phyloP scores from a whole-genome alignment of 2,888 invertebrate species.

The Lithophane leautieri region DNA sequence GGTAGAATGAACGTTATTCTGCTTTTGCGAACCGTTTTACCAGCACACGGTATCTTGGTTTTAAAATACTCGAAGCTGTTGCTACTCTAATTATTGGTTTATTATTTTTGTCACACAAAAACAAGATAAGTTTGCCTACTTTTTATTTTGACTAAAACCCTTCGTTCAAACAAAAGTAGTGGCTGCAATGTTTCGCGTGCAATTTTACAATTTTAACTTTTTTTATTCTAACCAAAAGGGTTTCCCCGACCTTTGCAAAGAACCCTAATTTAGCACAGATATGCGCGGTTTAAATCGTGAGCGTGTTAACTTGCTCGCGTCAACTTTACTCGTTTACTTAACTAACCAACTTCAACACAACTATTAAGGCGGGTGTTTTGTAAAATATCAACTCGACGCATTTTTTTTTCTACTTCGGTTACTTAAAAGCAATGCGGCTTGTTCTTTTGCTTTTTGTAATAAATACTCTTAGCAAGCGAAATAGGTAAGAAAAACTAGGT shows the following conservation, averaged over 20 bases:
- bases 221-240: conserved; percentile 43
- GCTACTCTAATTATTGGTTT: not conserved
- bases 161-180: not conserved
- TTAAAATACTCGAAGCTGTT: not conserved
- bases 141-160: not conserved
- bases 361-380: conserved; percentile 44
- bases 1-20: conserved; percentile 53
- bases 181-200: conserved; percentile 22
- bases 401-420: conserved; percentile 41
- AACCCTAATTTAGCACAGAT: conserved; percentile 60
- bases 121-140: not conserved
- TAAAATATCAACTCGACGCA: conserved; percentile 38
- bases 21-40: conserved; percentile 55
- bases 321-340: conserved; percentile 64
- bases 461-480: not conserved
- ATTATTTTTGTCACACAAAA: not conserved
- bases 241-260: conserved; percentile 49
- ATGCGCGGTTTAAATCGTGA: conserved; percentile 58
- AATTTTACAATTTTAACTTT: conserved; percentile 25
- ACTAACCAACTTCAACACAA: conserved; percentile 55
- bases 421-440: not conserved
- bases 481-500: not conserved
- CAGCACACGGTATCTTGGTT: conserved; percentile 11
- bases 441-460: not conserved
- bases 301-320: conserved; percentile 54